Evolutionary conservation across 1,140 invertebrate species (phyloP).

Genomic region (Ceratina japonica): DNA sequence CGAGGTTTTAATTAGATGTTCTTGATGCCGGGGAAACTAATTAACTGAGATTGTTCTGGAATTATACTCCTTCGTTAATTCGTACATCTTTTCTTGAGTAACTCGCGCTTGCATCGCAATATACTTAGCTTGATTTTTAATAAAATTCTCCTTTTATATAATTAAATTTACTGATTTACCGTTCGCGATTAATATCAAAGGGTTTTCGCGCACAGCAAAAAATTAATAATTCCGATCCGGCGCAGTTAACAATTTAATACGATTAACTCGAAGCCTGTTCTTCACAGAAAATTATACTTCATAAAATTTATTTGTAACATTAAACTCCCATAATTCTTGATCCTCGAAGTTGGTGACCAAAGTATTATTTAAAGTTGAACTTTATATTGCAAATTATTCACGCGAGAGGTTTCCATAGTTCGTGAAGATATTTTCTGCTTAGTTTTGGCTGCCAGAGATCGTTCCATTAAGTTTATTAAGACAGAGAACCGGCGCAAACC

Average conservation of each 20-base stretch:
- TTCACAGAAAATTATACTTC: too few species aligned
- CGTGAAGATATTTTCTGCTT: not conserved
- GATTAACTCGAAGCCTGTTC: too few species aligned
- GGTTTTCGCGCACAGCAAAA: too few species aligned
- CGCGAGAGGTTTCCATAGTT: not conserved
- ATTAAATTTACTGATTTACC: not conserved
- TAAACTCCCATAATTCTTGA: not conserved
- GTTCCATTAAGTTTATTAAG: slow-evolving; percentile 7
- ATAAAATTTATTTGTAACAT: too few species aligned
- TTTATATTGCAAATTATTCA: not conserved
- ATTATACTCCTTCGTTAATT: not conserved
- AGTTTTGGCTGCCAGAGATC: not conserved
- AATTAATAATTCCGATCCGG: too few species aligned
- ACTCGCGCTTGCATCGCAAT: not conserved
- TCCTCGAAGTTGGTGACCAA: too few species aligned
- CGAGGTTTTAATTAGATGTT: not conserved
- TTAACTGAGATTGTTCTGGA: not conserved
- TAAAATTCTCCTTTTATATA: too few species aligned
- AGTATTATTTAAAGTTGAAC: not conserved
- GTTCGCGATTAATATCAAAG: too few species aligned
- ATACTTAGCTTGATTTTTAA: too few species aligned
- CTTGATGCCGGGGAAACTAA: not conserved
- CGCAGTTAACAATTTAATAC: too few species aligned
- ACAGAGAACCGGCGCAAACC: not conserved
- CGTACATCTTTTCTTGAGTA: not conserved